These are phyloP conservation scores for Myiozetetes cayanensis DNA, from an alignment of 2,113 vertebrate species.

Conservation along the genomic window DNA sequence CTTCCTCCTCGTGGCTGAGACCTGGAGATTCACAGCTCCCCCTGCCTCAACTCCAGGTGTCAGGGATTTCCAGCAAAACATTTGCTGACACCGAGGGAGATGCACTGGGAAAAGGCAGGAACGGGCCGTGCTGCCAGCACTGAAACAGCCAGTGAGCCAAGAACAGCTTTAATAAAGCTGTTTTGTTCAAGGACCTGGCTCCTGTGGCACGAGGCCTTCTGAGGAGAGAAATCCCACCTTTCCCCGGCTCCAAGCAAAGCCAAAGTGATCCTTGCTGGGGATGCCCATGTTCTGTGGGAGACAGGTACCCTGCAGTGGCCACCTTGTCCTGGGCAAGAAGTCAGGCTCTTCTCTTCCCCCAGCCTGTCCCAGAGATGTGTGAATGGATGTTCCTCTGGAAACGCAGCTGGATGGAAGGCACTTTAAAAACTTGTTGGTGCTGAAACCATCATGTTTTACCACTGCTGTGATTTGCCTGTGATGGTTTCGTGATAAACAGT, in stretches of 20 bases:
- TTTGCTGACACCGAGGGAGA: not conserved
- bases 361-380: not conserved
- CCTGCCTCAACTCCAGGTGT: not conserved
- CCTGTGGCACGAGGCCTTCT: not conserved
- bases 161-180: not conserved
- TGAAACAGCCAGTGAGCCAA: not conserved
- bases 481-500: not conserved
- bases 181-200: not conserved
- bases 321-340: not conserved
- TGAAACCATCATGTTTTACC: not conserved
- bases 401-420: not conserved
- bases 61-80: not conserved
- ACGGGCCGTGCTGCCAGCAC: not conserved
- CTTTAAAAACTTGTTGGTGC: not conserved
- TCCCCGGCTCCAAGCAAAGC: not conserved
- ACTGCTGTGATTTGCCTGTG: not conserved
- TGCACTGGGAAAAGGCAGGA: not conserved
- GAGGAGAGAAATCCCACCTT: not conserved
- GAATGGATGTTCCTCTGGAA: not conserved
- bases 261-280: not conserved
- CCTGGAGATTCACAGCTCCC: not conserved
- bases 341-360: not conserved
- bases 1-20: not conserved
- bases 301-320: not conserved
- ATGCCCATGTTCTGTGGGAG: not conserved